Percentiles rank a stretch among this genome's conserved stretches.
phyloP scores from a whole-genome alignment of 1,140 invertebrate genomes.

The Ganaspis sp. region DNA sequence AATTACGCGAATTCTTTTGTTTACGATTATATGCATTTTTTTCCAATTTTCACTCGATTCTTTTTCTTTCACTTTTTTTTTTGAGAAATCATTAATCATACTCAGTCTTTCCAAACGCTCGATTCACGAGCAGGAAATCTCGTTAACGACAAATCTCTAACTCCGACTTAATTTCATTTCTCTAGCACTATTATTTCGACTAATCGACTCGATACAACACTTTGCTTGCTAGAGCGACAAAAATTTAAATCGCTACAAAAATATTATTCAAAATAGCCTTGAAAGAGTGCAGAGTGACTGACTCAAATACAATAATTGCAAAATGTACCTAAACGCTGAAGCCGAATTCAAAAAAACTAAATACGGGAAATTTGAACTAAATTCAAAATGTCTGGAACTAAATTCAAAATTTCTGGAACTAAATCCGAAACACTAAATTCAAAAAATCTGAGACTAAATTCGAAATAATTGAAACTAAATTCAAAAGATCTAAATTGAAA shows the following conservation, averaged over 20 bases:
- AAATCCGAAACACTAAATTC: too few species aligned
- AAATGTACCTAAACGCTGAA: background rate
- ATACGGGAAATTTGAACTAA: too few species aligned
- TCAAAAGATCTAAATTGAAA: too few species aligned
- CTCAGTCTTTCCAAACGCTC: constrained; percentile 47
- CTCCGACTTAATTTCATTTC: constrained; percentile 1
- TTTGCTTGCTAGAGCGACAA: background rate
- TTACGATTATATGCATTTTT: background rate
- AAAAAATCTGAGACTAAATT: too few species aligned
- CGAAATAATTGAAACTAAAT: too few species aligned
- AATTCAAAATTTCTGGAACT: too few species aligned
- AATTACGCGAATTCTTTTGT: background rate
- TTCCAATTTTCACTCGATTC: background rate
- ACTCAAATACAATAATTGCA: background rate
- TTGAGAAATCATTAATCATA: constrained; percentile 38
- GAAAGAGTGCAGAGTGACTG: background rate
- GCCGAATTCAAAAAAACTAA: too few species aligned
- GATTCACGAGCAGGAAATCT: constrained; percentile 30
- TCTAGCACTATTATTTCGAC: too few species aligned
- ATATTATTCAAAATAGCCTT: constrained; percentile 11
- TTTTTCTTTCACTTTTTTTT: constrained; percentile 14
- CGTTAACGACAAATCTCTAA: constrained; percentile 34
- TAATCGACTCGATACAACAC: background rate
- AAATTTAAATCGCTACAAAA: background rate
- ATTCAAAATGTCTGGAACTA: too few species aligned